These are phyloP conservation scores for Drosophila santomea DNA, from an alignment of 1,140 invertebrate genomes.

Conservation along the genomic window DNA sequence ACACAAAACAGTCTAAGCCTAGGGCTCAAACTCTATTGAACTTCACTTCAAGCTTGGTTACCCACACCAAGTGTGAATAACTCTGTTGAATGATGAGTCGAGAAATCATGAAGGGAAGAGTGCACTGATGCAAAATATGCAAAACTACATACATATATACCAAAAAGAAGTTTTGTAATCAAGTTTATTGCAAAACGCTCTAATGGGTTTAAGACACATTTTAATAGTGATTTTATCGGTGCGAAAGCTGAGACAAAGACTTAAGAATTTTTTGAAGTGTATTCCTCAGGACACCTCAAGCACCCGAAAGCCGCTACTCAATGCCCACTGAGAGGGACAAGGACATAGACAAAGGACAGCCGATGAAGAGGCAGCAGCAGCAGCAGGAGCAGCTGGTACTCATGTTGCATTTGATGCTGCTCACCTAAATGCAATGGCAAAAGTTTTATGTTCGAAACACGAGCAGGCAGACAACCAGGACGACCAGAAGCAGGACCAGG, in stretches of 20 bases:
- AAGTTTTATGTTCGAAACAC: conserved; percentile 67
- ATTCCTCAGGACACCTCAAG: conserved; percentile 54
- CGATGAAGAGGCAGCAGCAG: conserved; percentile 25
- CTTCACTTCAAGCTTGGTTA: conserved; percentile 49
- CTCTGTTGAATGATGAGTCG: conserved; percentile 6
- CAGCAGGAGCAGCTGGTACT: conserved; percentile 18
- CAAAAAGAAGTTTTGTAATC: too few species aligned
- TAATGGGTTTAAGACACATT: too few species aligned
- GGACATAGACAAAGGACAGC: conserved; percentile 9
- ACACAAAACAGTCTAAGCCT: conserved; percentile 31
- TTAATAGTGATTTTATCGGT: too few species aligned
- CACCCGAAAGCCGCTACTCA: conserved; percentile 57
- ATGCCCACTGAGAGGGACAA: conserved; percentile 26
- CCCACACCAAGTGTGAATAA: conserved; percentile 30
- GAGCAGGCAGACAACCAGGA: conserved; percentile 24
- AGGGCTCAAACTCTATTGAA: conserved; percentile 52
- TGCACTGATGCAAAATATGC: too few species aligned
- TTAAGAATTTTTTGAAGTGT: background rate
- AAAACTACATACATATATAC: too few species aligned
- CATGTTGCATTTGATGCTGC: conserved; percentile 38
- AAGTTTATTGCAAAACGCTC: too few species aligned
- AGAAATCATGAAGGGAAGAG: background rate
- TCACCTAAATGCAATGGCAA: conserved; percentile 66
- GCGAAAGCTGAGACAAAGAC: too few species aligned
- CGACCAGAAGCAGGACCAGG: conserved; percentile 34